Base-by-base conservation (phyloP, 2,888 invertebrate genomes). In the Drosophila demipolita region DNA sequence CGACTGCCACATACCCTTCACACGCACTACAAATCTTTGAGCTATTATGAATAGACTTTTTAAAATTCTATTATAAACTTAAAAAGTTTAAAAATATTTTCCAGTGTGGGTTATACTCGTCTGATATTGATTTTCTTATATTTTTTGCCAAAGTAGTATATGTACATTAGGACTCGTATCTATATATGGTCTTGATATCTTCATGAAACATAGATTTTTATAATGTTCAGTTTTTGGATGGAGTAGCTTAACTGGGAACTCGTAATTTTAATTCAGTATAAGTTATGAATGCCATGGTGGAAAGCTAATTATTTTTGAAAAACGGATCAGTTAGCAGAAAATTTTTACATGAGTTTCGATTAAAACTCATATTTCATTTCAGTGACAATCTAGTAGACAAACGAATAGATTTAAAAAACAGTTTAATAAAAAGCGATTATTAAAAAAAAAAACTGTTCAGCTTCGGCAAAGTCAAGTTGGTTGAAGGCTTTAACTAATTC, bases 211-310 rank as follows among this genome's bases (percentile, higher is more conserved):
- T 0, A 1, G 29, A 29, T 29, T 29, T 29, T 6, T 29, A 29
- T 29, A 29, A 29, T 29, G 4, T 1, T 3, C 20, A 42, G 6
- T 12, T 20, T 45, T 45, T 45, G 12, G 1, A 45, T 7, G 7
- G 1, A 20, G 3, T 1, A 20, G 20, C 45, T 45, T 12, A 20
- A 12, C 1, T 20, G 12, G 20, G 6, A 6, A 42, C 20, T 42
- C 6, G 1, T 1, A 1, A 7, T 6, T 3, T 12, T 0, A 1
- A 42, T 6, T 3, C 12, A 20, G 3, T 12, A 0, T 7, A 20
- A 20, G 1, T 42, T 20, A 42, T 20, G n/a, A 11, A n/a, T 11
- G n/a, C 5, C n/a, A n/a, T 40, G n/a, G 2, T n/a, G 12, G 20
- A 45, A 12, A 3, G 1, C 20, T 7, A 0, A 12, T 45, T 45